Evolutionary conservation across 2,888 invertebrate genomes (phyloP).

Genomic region (Nemapogon koenigi): DNA sequence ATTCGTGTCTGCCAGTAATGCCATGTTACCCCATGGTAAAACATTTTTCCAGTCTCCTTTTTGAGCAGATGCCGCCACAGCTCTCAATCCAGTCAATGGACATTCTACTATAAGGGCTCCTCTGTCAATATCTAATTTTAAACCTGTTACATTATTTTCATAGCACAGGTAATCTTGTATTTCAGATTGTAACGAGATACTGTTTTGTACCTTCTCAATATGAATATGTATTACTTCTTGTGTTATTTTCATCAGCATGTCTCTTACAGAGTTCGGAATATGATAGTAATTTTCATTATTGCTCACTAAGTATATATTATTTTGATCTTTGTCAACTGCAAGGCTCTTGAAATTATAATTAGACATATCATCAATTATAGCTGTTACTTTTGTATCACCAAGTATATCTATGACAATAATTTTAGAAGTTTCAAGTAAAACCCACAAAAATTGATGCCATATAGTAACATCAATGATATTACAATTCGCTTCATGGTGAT

Average conservation of each 20-base stretch:
- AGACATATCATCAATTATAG: conserved; percentile 24
- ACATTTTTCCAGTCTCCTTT: conserved; percentile 22
- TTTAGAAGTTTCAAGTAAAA: conserved; percentile 33
- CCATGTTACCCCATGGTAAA: conserved; percentile 31
- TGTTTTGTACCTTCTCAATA: background rate
- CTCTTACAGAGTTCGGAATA: conserved; percentile 22
- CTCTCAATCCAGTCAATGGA: conserved; percentile 31
- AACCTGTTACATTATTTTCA: conserved; percentile 19
- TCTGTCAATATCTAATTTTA: conserved; percentile 2
- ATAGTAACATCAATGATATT: conserved; percentile 30
- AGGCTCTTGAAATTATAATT: conserved; percentile 27
- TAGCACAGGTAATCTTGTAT: conserved; percentile 25
- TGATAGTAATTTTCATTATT: conserved; percentile 38
- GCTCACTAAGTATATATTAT: conserved; percentile 31
- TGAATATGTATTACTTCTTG: background rate
- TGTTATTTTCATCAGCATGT: conserved; percentile 25
- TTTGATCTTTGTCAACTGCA: too few species aligned
- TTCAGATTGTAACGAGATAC: conserved; percentile 16
- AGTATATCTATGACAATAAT: conserved; percentile 32
- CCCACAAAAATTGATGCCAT: conserved; percentile 34
- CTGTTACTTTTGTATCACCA: conserved; percentile 22
- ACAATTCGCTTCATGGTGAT: conserved; percentile 21
- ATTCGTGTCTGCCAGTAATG: conserved; percentile 26
- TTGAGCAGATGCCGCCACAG: conserved; percentile 21
- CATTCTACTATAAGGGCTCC: conserved; percentile 24